Percentiles rank a stretch among this genome's conserved stretches.
Conservation (phyloP, 2,113 vertebrate genomes). For the Orthochromis malagaraziensis region DNA sequence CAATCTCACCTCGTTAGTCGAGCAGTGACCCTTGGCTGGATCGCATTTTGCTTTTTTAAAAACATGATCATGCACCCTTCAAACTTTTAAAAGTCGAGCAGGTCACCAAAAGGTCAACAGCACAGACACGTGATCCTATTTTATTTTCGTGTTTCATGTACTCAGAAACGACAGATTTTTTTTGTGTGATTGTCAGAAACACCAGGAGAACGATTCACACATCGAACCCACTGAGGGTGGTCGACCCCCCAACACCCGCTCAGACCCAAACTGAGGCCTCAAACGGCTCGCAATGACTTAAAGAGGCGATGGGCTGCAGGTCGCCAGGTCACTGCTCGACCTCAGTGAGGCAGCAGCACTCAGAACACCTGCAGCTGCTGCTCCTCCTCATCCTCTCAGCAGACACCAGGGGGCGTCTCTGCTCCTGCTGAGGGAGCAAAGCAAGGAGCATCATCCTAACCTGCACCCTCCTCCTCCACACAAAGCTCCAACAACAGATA, state of each 20-base stretch:
- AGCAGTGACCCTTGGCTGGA: background rate
- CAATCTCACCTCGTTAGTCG: accelerated
- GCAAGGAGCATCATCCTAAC: background rate
- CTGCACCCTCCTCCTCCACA: background rate
- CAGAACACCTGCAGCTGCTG: background rate
- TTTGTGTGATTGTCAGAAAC: background rate
- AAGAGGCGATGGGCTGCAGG: background rate
- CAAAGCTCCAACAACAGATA: background rate
- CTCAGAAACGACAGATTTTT: too few relatives aligned
- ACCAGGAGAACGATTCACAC: background rate
- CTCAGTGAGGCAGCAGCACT: background rate
- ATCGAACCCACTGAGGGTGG: background rate
- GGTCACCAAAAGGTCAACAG: background rate
- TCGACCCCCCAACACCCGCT: background rate
- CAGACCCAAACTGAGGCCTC: background rate
- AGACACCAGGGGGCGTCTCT: background rate
- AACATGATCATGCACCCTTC: background rate
- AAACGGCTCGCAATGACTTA: background rate
- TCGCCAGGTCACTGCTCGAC: background rate
- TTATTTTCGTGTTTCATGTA: background rate
- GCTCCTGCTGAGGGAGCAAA: background rate
- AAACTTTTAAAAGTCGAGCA: background rate
- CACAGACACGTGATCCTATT: background rate
- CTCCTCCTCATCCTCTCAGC: background rate
- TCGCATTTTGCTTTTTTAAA: background rate